Evolutionary conservation across 1,140 invertebrate species (phyloP).

Genomic region (Lordiphosa stackelbergi): DNA sequence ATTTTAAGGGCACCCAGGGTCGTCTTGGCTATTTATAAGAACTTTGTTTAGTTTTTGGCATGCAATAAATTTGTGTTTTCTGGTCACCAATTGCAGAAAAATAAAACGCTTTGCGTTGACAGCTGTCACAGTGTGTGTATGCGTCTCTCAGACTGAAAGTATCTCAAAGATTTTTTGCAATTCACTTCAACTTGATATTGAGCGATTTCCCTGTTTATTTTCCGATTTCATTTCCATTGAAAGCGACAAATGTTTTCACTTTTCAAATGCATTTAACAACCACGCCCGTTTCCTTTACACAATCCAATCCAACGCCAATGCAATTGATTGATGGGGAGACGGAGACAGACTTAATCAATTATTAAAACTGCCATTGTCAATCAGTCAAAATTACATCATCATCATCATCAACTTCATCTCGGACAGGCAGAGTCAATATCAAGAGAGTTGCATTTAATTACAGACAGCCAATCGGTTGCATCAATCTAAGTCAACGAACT

Average conservation of each 20-base stretch:
- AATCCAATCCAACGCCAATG: not conserved
- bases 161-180: conserved; percentile 16
- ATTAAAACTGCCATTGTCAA: conserved; percentile 57
- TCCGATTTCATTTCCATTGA: conserved; percentile 38
- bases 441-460: conserved; percentile 55
- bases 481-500: conserved; percentile 63
- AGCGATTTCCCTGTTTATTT: conserved; percentile 32
- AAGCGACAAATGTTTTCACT: conserved; percentile 53
- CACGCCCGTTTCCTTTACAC: conserved; percentile 45
- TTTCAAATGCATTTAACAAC: conserved; percentile 48
- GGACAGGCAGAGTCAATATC: conserved; percentile 38
- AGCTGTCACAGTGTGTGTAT: conserved; percentile 49
- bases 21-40: conserved; percentile 59
- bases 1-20: conserved; percentile 71
- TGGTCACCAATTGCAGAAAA: conserved; percentile 41
- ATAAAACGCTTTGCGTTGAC: conserved; percentile 30
- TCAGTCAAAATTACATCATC: conserved; percentile 61
- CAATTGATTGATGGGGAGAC: conserved; percentile 41
- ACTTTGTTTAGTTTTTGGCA: conserved; percentile 32
- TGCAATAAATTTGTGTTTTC: conserved; percentile 59
- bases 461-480: conserved; percentile 32
- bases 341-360: conserved; percentile 54
- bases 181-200: conserved; percentile 16
- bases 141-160: conserved; percentile 16
- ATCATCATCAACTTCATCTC: conserved; percentile 4